A percentile compares a stretch with the other conserved stretches of the same genome.
These are phyloP conservation scores for Lissonota sp. DNA, from an alignment of 2,888 invertebrate genomes.

Conservation along the genomic window DNA sequence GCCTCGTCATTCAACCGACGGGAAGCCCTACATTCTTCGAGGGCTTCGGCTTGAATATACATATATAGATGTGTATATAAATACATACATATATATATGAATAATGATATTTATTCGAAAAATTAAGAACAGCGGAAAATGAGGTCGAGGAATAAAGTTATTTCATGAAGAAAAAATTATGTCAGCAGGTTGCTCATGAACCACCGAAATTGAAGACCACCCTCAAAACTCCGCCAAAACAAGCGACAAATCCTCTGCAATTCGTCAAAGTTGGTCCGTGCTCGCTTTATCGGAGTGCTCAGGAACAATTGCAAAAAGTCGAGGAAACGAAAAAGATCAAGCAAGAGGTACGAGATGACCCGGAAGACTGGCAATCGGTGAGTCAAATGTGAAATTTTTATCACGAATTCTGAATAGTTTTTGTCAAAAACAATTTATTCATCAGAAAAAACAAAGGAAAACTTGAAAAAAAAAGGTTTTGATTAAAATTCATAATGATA, in stretches of 20 bases:
- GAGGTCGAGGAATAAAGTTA: not conserved
- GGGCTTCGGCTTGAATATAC: too few relatives aligned
- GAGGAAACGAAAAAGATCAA: conserved; percentile 94
- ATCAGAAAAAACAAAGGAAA: too few relatives aligned
- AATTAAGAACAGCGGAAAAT: not conserved
- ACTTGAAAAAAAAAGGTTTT: too few relatives aligned
- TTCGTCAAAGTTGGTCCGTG: conserved; percentile 96
- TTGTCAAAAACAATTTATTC: too few relatives aligned
- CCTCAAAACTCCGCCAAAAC: conserved; percentile 89
- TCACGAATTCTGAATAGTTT: too few relatives aligned
- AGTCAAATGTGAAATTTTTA: conserved; percentile 78
- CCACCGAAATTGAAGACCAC: conserved; percentile 82
- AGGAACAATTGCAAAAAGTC: conserved; percentile 93
- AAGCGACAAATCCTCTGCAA: conserved; percentile 94
- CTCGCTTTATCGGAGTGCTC: conserved; percentile 92
- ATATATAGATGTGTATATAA: too few relatives aligned
- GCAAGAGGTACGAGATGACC: conserved; percentile 92
- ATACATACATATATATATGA: too few relatives aligned
- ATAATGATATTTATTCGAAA: too few relatives aligned
- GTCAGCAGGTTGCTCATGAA: conserved; percentile 79
- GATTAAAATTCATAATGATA: not conserved
- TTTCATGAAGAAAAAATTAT: not conserved
- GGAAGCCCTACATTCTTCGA: too few relatives aligned
- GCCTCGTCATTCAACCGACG: too few relatives aligned
- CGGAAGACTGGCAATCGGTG: conserved; percentile 97